These are phyloP conservation scores for Myrmecophaga tridactyla DNA, from an alignment of 2,113 vertebrate species.

Conservation along the genomic window DNA sequence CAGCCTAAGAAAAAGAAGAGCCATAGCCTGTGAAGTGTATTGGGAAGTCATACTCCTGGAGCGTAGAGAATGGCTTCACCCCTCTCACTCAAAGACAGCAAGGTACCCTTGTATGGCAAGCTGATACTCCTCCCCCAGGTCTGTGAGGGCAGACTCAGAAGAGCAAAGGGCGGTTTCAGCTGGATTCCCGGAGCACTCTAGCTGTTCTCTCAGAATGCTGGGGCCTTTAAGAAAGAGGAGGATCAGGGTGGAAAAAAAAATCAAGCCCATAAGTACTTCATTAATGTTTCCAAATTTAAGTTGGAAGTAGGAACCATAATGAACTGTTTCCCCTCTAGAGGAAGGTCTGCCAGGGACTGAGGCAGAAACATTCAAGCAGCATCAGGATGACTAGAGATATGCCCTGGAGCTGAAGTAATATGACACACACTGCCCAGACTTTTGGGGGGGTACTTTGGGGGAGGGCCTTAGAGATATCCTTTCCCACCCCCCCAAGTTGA, in stretches of 20 bases:
- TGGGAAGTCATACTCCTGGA: neutral
- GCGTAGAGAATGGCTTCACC: neutral
- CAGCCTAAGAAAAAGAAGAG: neutral
- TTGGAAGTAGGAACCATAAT: conserved; percentile 21
- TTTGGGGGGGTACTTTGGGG: neutral
- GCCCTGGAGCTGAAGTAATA: neutral
- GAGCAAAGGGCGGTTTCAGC: conserved; percentile 25
- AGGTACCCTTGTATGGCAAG: neutral
- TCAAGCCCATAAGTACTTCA: conserved; percentile 4
- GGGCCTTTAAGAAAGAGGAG: conserved; percentile 35
- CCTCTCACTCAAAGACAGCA: neutral
- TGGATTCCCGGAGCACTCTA: conserved; percentile 2
- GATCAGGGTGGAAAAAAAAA: neutral
- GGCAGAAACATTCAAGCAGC: conserved; percentile 27
- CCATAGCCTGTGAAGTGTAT: neutral
- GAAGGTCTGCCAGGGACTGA: neutral
- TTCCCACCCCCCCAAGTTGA: neutral
- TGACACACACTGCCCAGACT: neutral
- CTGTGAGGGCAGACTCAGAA: neutral
- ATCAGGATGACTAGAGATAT: conserved; percentile 6
- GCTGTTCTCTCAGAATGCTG: neutral
- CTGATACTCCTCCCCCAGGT: neutral
- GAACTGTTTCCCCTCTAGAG: neutral
- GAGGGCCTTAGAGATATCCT: neutral
- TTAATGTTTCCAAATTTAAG: conserved; percentile 40